A percentile compares a stretch with the other conserved stretches of the same genome.
phyloP scores from a whole-genome alignment of 2,797 vertebrate species.

The Falco columbarius region DNA sequence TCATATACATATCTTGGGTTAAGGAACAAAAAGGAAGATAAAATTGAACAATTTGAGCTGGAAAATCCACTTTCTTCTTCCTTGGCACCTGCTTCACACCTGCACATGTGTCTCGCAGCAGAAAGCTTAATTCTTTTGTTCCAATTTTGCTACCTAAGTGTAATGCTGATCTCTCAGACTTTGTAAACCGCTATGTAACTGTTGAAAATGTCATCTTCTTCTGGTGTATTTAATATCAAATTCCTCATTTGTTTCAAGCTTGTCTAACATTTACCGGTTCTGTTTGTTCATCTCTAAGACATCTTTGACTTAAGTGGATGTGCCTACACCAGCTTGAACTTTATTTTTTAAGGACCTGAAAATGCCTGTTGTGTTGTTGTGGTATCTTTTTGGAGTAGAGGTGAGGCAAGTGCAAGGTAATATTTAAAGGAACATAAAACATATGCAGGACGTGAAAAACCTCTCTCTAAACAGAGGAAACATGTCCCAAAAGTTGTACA shows the following conservation, averaged over 20 bases:
- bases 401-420: not conserved
- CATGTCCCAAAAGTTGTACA: not conserved
- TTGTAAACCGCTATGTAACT: not conserved
- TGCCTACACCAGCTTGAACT: not conserved
- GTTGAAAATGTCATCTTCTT: not conserved
- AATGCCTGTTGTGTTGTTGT: not conserved
- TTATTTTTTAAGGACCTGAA: not conserved
- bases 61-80: not conserved
- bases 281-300: not conserved
- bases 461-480: not conserved
- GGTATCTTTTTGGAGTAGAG: not conserved
- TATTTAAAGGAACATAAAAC: not conserved
- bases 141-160: not conserved
- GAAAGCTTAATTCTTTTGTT: not conserved
- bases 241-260: not conserved
- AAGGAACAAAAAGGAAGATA: not conserved
- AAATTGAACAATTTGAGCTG: not conserved
- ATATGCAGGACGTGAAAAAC: not conserved
- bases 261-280: not conserved
- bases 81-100: not conserved
- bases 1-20: not conserved
- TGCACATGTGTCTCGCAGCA: accelerated
- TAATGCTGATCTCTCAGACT: not conserved
- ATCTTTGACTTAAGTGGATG: not conserved
- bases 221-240: not conserved